Base-by-base conservation (phyloP, 2,888 invertebrate species). In the Orchesellides sinensis region DNA sequence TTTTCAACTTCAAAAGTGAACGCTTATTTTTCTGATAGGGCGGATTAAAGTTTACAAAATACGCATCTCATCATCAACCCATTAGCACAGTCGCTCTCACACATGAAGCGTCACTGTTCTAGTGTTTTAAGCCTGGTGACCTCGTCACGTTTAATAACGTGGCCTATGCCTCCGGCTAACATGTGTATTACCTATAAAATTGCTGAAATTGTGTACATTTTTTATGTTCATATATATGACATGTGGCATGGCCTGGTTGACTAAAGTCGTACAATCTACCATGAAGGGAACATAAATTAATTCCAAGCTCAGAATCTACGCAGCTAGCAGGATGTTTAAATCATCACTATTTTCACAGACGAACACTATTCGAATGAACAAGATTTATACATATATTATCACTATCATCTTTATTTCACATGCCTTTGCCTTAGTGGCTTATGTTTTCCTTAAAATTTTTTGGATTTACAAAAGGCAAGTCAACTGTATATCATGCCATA, bases 91-190 rank as follows among this genome's bases (percentile, higher is more conserved):
- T 4, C 27, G 17, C 17, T 27, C 2, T 2, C 2, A n/a, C 19
- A 4, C 2, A 52, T 21, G 19, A 17, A 52, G 4, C 10, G 52
- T 40, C 40, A 40, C 40, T 40, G 40, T 2, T n/a, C n/a, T n/a
- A n/a, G n/a, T n/a, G n/a, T n/a, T n/a, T n/a, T n/a, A 54, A 65
- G 63, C 74, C 65, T 74, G 77, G 25, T 77, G 77, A 77, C 77
- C 77, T 77, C 77, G 77, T 47, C 23, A 68, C 68, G 59, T 77
- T 77, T 77, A 77, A 77, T 77, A 75, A 75, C 23, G 54, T 75
- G 66, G 54, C 65, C 66, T 66, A 56, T 66, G 66, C 66, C 75
- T 75, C 66, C 66, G 45, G 66, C 74, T 74, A 3, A 2, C 35
- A 32, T 74, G 74, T 61, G 74, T 32, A 63, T 63, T 54, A 56